A percentile compares a stretch with the other conserved stretches of the same genome.
These are phyloP conservation scores for Acyrthosiphon pisum DNA, from an alignment of 1,140 invertebrate genomes.

Conservation along the genomic window DNA sequence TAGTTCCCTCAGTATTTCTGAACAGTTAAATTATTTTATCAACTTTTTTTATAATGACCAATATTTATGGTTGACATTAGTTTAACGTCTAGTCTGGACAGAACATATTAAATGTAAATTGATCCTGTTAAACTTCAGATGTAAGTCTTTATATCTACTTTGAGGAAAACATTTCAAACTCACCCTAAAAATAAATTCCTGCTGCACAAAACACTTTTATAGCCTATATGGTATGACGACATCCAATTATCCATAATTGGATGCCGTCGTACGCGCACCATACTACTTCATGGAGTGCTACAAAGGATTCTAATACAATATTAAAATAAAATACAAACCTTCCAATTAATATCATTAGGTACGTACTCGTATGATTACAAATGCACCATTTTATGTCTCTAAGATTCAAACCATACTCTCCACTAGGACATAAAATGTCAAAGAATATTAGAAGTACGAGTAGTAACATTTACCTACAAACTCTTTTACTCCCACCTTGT, in stretches of 20 bases:
- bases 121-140: no score
- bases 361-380: neutral
- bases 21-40: no score
- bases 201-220: neutral
- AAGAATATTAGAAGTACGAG: neutral
- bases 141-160: neutral
- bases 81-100: no score
- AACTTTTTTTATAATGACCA: no score
- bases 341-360: neutral
- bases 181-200: neutral
- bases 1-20: no score
- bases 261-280: no score
- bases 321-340: neutral
- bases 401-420: neutral
- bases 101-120: no score
- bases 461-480: no score
- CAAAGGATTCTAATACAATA: neutral
- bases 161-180: neutral
- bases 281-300: no score
- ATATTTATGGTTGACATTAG: no score
- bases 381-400: neutral
- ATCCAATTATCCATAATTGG: neutral
- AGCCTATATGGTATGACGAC: neutral
- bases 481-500: no score
- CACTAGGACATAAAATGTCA: neutral